Evolutionary conservation across 2,113 vertebrate genomes (phyloP), one percentile per base, ranked within the genome.

Genomic region (Hippocampus barbouri): DNA sequence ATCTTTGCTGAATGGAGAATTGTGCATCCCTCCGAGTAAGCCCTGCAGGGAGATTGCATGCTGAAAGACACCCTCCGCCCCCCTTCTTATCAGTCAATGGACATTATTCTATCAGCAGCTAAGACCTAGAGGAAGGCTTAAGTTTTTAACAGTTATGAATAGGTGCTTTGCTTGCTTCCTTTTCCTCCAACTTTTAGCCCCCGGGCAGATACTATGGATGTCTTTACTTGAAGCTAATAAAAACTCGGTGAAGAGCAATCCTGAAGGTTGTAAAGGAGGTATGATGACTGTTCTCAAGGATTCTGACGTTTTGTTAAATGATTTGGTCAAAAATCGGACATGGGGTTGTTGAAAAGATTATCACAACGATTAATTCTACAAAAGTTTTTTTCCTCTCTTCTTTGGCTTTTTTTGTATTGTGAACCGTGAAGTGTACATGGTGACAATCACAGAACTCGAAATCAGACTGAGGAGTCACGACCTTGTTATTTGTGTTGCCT

Each of bases 101-200:
- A 72, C 75, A 72, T 87, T 90, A 89, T 89, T 91, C 90, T 83
- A 80, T 93, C 91, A 91, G 78, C 87, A 25, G 73, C 73, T 75
- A 38, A 81, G 81, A 84, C 90, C 87, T 69, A 66, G 49, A 89
- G 90, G 87, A 86, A 85, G 79, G 47, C 66, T 80, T 64, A 77
- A 77, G 82, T 82, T 89, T 84, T 76, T 82, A 87, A 84, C 81
- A 74, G 80, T 87, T 90, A 89, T 91, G 90, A 91, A 93, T 89
- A 86, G 86, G 71, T 87, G 73, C 77, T 87, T 90, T 86, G 89
- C 86, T 86, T 83, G 79, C 77, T 89, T 89, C 83, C 85, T 89
- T 79, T 83, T 84, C 64, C 68, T 40, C 51, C 0, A 88, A 79
- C 75, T 67, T 43, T 82, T 59, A 71, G 79, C 77, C 87, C 41